Evolutionary conservation across 2,797 vertebrate genomes (phyloP).

Genomic region (Catharus ustulatus): DNA sequence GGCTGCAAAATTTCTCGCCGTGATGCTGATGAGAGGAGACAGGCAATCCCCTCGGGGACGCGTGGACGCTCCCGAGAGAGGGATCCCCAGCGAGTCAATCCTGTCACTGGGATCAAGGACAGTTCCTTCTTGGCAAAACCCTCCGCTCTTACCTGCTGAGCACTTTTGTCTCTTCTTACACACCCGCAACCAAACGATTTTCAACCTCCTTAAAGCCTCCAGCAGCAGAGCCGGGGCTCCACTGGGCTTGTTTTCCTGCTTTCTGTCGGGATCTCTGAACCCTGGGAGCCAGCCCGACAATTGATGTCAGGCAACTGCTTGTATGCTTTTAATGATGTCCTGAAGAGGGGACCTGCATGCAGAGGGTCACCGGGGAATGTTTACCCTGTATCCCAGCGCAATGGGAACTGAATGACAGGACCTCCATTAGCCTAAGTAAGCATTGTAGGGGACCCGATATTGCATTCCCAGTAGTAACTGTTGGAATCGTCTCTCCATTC

Average conservation of each 20-base stretch:
- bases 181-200: conserved; percentile 54
- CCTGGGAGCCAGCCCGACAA: conserved; percentile 65
- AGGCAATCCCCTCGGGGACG: conserved; percentile 56
- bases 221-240: conserved; percentile 8
- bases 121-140: conserved; percentile 88
- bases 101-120: conserved; percentile 74
- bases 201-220: conserved; percentile 23
- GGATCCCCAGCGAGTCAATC: conserved; percentile 72
- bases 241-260: conserved; percentile 54
- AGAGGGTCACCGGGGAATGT: conserved; percentile 87
- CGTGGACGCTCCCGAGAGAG: conserved; percentile 54
- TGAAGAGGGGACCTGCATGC: conserved; percentile 84
- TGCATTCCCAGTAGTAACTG: conserved; percentile 91
- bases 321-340: conserved; percentile 88
- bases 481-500: conserved; percentile 83
- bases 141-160: conserved; percentile 79
- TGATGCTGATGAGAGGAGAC: conserved; percentile 71
- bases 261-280: conserved; percentile 57
- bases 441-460: conserved; percentile 81
- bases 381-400: conserved; percentile 89
- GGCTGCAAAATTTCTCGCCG: conserved; percentile 61
- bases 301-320: conserved; percentile 79
- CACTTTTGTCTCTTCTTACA: conserved; percentile 53
- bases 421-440: conserved; percentile 94
- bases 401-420: conserved; percentile 90